These are phyloP conservation scores for Cecropterus lyciades DNA, from an alignment of 1,140 invertebrate genomes.

Conservation along the genomic window DNA sequence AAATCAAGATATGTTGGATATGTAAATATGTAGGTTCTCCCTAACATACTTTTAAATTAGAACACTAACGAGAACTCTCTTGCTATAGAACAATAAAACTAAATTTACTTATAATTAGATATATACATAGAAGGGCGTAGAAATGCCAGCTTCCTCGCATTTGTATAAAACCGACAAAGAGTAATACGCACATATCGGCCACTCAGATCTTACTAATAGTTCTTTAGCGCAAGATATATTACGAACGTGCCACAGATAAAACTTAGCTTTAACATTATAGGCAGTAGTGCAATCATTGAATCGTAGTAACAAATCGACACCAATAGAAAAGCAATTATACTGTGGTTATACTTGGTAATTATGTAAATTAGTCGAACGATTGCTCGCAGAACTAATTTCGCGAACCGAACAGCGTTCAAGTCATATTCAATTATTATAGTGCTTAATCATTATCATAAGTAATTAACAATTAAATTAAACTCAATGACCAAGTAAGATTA, in stretches of 20 bases:
- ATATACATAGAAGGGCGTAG: background rate
- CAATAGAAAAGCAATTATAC: conserved; percentile 67
- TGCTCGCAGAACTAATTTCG: conserved; percentile 55
- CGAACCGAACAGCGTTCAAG: conserved; percentile 46
- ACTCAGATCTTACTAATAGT: conserved; percentile 32
- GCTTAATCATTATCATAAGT: conserved; percentile 42
- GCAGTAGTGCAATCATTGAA: conserved; percentile 40
- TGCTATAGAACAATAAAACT: too few relatives aligned
- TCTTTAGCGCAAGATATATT: conserved; percentile 33
- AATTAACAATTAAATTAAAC: conserved; percentile 27
- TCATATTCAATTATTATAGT: conserved; percentile 49
- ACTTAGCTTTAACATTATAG: conserved; percentile 34
- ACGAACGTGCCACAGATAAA: conserved; percentile 40
- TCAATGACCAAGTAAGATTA: conserved; percentile 3
- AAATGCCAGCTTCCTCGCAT: conserved; percentile 16
- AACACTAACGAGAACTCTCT: too few relatives aligned
- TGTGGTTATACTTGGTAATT: conserved; percentile 56
- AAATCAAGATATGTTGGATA: too few relatives aligned
- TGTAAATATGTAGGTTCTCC: too few relatives aligned
- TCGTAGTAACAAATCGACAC: conserved; percentile 60
- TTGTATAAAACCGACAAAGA: conserved; percentile 33
- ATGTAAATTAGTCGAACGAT: conserved; percentile 64
- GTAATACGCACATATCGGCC: conserved; percentile 24
- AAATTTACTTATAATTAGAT: too few relatives aligned
- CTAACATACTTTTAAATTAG: too few relatives aligned